Evolutionary conservation across 2,888 invertebrate species (phyloP), one percentile per base, ranked within the genome.

Genomic region (Pollenia griseotomentosa): DNA sequence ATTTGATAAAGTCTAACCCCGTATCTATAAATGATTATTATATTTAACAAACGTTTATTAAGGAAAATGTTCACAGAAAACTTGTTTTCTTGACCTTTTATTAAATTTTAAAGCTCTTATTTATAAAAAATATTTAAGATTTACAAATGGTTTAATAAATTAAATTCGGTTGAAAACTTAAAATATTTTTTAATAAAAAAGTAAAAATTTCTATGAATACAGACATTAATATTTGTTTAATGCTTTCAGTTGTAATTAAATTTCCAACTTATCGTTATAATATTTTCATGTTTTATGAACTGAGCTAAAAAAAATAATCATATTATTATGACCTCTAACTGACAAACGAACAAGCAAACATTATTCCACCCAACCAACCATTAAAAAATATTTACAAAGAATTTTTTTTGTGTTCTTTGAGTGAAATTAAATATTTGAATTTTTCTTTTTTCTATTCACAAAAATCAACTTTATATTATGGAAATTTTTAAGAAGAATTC

Each of bases 341-440:
- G n/a, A n/a, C 40, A 77, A 55, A 65, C 10, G 11, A 23, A 1
- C 9, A 61, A 51, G 19, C 44, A 53, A 42, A 16, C 16, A 51
- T 51, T 33, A 51, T 51, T 33, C n/a, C 55, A 75, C n/a, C 57
- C 48, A 79, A 11, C n/a, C 42, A 55, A 61, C n/a, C 68, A 51
- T 19, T 16, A 78, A 79, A 79, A 8, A 66, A 51, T 55, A 66
- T 57, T 66, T 46, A 55, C 44, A 77, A 65, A 66, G 46, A 59
- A 61, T 79, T 79, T 11, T 42, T 51, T 23, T 44, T 23, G 40
- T 75, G 7, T 66, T 46, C 33, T 66, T 71, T 44, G 19, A 4
- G 44, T 55, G 55, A 16, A 66, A 19, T 48, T 55, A 66, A 66
- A 55, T 66, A 23, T n/a, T 23, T 14, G 10, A 40, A 11, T 66